A percentile compares a stretch with the other conserved stretches of the same genome.
Conservation (phyloP, 2,797 vertebrate species). For the Natrix natrix region DNA sequence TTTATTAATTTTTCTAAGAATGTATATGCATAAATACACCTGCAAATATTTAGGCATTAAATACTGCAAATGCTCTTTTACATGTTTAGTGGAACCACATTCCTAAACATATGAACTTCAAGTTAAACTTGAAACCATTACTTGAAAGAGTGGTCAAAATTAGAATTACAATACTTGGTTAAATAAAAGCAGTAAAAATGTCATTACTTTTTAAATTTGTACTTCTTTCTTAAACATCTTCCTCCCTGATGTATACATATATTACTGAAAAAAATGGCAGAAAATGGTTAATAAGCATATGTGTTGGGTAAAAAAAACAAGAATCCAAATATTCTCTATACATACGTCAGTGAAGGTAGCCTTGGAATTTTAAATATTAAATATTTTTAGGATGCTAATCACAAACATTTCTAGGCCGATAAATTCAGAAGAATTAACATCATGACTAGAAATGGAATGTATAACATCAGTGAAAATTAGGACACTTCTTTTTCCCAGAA, state of each 20-base stretch:
- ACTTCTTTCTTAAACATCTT: not conserved
- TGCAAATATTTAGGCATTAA: not conserved
- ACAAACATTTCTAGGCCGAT: not conserved
- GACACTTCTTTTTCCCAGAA: not conserved
- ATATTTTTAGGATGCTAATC: not conserved
- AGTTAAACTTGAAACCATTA: not conserved
- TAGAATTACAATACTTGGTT: not conserved
- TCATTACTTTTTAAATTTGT: not conserved
- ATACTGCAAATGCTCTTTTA: not conserved
- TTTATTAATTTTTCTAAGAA: not conserved
- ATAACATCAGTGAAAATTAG: not conserved
- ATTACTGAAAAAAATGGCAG: not conserved
- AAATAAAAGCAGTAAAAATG: not conserved
- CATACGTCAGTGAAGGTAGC: not conserved
- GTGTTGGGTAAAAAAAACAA: not conserved
- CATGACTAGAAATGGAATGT: not conserved
- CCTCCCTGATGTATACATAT: not conserved
- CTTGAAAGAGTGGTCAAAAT: not conserved
- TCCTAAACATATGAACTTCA: not conserved
- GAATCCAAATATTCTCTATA: not conserved
- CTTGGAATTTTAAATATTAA: not conserved
- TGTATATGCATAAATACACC: not conserved
- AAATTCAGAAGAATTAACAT: not conserved
- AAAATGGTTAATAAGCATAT: not conserved
- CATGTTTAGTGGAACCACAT: not conserved